These are phyloP conservation scores for Aythya fuligula DNA, from an alignment of 2,797 vertebrate species.

Conservation along the genomic window DNA sequence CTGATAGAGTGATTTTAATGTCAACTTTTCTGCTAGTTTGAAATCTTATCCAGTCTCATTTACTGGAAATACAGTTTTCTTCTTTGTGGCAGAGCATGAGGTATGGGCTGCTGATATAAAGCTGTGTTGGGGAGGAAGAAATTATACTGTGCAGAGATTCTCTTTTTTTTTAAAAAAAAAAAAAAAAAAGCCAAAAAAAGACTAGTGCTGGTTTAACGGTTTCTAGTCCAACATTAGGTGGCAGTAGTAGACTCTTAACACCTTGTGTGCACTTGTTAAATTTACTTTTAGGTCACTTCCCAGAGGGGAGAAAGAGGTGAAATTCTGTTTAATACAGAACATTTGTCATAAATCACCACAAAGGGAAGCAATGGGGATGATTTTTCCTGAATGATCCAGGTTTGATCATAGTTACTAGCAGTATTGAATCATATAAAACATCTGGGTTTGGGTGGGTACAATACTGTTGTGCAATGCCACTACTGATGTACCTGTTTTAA, in stretches of 20 bases:
- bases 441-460: background rate
- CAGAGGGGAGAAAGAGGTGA: accelerated
- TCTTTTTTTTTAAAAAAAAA: background rate
- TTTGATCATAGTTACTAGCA: background rate
- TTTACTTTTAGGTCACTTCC: background rate
- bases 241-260: constrained; percentile 15
- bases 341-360: background rate
- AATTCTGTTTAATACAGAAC: background rate
- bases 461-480: background rate
- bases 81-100: background rate
- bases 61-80: background rate
- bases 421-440: background rate
- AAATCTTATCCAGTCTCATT: background rate
- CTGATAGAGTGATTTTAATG: background rate
- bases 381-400: background rate
- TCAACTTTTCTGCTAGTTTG: background rate
- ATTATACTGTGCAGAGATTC: background rate
- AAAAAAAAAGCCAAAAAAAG: background rate
- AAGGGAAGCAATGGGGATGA: background rate
- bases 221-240: constrained; percentile 5
- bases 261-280: background rate
- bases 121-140: background rate
- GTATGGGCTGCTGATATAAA: background rate
- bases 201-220: background rate
- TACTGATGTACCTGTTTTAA: background rate